These are phyloP conservation scores for Eulemur coronatus DNA, from an alignment of 2,797 vertebrate genomes.

Conservation along the genomic window DNA sequence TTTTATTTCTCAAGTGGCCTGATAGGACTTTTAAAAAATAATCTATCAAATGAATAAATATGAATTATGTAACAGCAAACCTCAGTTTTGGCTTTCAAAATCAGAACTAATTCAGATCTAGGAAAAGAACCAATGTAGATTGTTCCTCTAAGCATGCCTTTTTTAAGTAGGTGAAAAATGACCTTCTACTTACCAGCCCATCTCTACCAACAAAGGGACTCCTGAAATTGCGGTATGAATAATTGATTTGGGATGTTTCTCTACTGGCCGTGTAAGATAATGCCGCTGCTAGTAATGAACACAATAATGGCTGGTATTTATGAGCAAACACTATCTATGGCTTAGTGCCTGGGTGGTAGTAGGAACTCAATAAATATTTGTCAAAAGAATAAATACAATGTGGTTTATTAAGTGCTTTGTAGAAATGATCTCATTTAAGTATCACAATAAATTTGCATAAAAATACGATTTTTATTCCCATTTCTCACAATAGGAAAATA, in stretches of 20 bases:
- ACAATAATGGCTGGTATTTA: not conserved
- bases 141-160: not conserved
- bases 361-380: constrained; percentile 15
- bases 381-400: not conserved
- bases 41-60: not conserved
- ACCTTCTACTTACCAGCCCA: not conserved
- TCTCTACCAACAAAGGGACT: not conserved
- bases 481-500: constrained; percentile 29
- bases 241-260: not conserved
- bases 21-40: not conserved
- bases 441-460: not conserved
- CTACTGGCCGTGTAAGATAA: not conserved
- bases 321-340: not conserved
- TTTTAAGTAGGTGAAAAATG: not conserved
- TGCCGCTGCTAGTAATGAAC: not conserved
- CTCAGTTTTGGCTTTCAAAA: not conserved
- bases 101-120: not conserved
- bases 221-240: not conserved
- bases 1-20: not conserved
- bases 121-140: not conserved
- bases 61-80: constrained; percentile 6
- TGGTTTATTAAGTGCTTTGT: not conserved
- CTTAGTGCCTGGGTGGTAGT: not conserved
- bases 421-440: not conserved
- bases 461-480: not conserved